phyloP scores from a whole-genome alignment of 1,140 invertebrate species.

The Anoplophora glabripennis region DNA sequence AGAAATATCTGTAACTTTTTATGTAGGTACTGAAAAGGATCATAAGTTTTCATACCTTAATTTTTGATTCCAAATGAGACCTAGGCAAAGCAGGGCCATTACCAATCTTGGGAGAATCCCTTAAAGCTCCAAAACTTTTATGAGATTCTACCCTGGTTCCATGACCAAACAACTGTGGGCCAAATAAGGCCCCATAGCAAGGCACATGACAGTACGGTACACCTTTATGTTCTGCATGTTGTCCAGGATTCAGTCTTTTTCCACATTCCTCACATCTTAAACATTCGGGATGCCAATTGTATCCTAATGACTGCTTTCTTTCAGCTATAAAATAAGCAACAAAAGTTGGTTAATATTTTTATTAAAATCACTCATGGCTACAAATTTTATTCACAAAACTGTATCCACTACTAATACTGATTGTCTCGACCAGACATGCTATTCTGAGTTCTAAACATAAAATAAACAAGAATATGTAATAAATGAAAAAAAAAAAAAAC shows the following conservation, averaged over 20 bases:
- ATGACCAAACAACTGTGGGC: slow-evolving; percentile 82
- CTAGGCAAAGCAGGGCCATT: slow-evolving; percentile 54
- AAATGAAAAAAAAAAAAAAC: not conserved
- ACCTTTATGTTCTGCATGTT: slow-evolving; percentile 90
- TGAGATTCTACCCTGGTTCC: slow-evolving; percentile 83
- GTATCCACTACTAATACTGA: not conserved
- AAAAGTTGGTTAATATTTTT: not conserved
- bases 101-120: slow-evolving; percentile 45
- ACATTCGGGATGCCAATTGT: slow-evolving; percentile 92
- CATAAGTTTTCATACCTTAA: slow-evolving; percentile 65
- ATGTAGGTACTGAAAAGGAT: no score
- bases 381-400: not conserved
- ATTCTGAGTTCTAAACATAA: no score
- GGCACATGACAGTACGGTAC: slow-evolving; percentile 89
- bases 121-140: slow-evolving; percentile 78
- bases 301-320: slow-evolving; percentile 85
- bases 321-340: slow-evolving; percentile 65
- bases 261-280: slow-evolving; percentile 86
- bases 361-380: not conserved
- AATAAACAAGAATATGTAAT: no score
- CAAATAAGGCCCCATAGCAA: slow-evolving; percentile 86
- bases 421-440: not conserved
- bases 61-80: slow-evolving; percentile 73
- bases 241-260: slow-evolving; percentile 83
- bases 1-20: no score